Percentiles rank a stretch among this genome's conserved stretches.
These are phyloP conservation scores for Trinorchestia longiramus DNA, from an alignment of 1,140 invertebrate genomes.

Conservation along the genomic window DNA sequence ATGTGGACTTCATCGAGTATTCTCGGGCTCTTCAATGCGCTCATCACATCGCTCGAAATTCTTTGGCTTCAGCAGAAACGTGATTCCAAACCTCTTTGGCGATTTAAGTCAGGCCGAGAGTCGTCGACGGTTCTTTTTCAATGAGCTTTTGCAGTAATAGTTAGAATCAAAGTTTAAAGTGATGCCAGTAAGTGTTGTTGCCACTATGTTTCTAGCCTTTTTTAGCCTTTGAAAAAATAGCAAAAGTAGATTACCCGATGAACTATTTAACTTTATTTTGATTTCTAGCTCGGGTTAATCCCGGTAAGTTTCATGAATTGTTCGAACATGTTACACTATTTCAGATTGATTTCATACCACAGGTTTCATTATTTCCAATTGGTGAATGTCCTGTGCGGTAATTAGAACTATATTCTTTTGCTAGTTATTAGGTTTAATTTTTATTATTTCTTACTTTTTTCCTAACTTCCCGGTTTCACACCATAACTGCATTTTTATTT, in stretches of 20 bases:
- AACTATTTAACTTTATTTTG: not conserved
- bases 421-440: not conserved
- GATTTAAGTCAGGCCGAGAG: not conserved
- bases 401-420: not conserved
- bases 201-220: not conserved
- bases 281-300: not conserved
- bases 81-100: not conserved
- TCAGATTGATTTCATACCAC: not conserved
- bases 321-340: not conserved
- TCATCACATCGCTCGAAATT: not conserved
- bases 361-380: not conserved
- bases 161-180: not conserved
- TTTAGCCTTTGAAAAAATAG: not conserved
- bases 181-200: not conserved
- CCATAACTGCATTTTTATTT: not conserved
- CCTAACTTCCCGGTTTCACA: not conserved
- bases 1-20: constrained; percentile 1
- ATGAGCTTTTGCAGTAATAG: not conserved
- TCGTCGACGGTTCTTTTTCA: not conserved
- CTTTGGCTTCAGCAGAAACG: constrained; percentile 6
- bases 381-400: not conserved
- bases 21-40: constrained; percentile 6
- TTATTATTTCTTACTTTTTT: not conserved
- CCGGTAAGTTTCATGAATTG: not conserved
- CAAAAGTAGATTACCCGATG: not conserved